Percentiles rank a stretch among this genome's conserved stretches.
Conservation (phyloP, 1,140 invertebrate genomes). For the Drosophila tani region DNA sequence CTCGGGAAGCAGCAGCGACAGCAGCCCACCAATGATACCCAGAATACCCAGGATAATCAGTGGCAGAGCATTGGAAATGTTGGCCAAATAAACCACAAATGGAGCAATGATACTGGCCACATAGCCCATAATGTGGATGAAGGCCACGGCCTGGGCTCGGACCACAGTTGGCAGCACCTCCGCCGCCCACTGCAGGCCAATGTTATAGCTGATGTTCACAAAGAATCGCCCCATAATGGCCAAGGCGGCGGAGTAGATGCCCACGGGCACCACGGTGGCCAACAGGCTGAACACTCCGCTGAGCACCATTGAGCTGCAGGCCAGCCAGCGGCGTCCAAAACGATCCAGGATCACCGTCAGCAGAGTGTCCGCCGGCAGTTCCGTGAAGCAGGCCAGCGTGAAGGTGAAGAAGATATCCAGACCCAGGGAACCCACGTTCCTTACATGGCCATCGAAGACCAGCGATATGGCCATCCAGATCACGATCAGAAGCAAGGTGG, state of each 20-base stretch:
- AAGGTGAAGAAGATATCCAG: slow-evolving; percentile 94
- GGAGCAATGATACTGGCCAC: slow-evolving; percentile 93
- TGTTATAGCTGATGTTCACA: slow-evolving; percentile 95
- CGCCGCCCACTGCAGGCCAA: slow-evolving; percentile 94
- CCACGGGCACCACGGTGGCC: slow-evolving; percentile 89
- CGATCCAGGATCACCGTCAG: slow-evolving; percentile 92
- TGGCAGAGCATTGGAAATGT: slow-evolving; percentile 89
- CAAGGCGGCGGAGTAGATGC: slow-evolving; percentile 89
- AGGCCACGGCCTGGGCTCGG: slow-evolving; percentile 92
- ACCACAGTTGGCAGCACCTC: slow-evolving; percentile 94
- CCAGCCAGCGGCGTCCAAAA: slow-evolving; percentile 94
- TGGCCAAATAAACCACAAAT: slow-evolving; percentile 92
- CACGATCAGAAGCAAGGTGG: slow-evolving; percentile 90
- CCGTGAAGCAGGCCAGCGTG: slow-evolving; percentile 91
- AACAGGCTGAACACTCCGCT: slow-evolving; percentile 93
- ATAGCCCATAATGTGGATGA: slow-evolving; percentile 94
- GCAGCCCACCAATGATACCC: slow-evolving; percentile 89
- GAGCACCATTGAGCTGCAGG: slow-evolving; percentile 92
- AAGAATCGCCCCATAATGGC: slow-evolving; percentile 93
- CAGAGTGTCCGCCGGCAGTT: slow-evolving; percentile 91
- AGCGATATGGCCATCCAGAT: slow-evolving; percentile 95
- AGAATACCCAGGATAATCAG: slow-evolving; percentile 91
- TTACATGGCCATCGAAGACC: slow-evolving; percentile 94
- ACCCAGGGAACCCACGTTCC: slow-evolving; percentile 92
- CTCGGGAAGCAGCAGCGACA: slow-evolving; percentile 92